Percentiles rank a stretch among this genome's conserved stretches.
phyloP scores from a whole-genome alignment of 2,797 vertebrate genomes.

The Sebastes glaucus region DNA sequence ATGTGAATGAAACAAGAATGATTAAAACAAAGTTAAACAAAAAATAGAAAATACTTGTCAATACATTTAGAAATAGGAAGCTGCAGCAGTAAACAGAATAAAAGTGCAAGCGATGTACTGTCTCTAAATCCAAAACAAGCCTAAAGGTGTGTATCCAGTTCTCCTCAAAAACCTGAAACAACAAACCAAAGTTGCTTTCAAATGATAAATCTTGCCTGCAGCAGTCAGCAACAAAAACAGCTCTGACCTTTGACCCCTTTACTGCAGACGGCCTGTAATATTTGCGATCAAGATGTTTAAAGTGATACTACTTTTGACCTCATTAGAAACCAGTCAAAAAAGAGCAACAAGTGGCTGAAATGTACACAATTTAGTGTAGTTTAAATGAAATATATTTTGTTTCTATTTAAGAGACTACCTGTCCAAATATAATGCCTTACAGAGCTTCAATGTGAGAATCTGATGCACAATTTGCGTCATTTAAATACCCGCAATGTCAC shows the following conservation, averaged over 20 bases:
- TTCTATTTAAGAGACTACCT: not conserved
- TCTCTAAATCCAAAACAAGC: not conserved
- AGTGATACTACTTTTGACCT: not conserved
- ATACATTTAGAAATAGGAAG: not conserved
- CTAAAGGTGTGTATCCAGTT: not conserved
- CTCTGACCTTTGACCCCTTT: constrained; percentile 34
- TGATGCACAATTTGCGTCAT: not conserved
- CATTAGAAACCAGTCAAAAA: not conserved
- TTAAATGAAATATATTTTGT: not conserved
- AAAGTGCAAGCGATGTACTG: not conserved
- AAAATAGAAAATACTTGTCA: not conserved
- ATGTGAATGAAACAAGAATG: not conserved
- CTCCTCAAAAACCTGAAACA: not conserved
- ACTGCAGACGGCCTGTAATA: not conserved
- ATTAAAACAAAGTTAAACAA: not conserved
- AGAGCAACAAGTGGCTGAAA: not conserved
- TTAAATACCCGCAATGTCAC: not conserved
- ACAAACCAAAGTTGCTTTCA: constrained; percentile 7
- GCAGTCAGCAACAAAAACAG: not conserved
- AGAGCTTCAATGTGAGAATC: not conserved
- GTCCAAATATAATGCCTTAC: not conserved
- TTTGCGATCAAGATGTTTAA: not conserved
- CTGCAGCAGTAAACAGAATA: not conserved
- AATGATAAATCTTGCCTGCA: constrained; percentile 4
- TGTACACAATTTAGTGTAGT: not conserved